These are phyloP conservation scores for Campoletis sonorensis DNA, from an alignment of 1,140 invertebrate species.

Conservation along the genomic window DNA sequence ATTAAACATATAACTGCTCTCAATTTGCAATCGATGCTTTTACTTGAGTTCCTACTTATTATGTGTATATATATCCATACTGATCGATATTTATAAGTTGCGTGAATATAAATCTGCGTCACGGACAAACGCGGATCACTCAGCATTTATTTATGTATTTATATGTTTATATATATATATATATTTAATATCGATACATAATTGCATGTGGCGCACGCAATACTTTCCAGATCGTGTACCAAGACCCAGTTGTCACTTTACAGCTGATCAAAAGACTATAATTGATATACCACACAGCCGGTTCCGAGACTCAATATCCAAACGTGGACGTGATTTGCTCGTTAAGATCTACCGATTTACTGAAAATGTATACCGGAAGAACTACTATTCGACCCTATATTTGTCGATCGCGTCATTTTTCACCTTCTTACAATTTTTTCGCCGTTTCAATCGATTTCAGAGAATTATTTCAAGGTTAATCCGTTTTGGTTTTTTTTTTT, in stretches of 20 bases:
- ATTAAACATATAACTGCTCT: constrained; percentile 27
- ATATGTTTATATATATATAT: background rate
- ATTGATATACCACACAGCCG: too few relatives aligned
- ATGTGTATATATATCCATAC: background rate
- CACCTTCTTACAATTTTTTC: too few relatives aligned
- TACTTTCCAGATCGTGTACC: too few relatives aligned
- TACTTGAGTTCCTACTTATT: background rate
- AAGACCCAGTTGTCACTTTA: too few relatives aligned
- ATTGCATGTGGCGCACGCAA: background rate
- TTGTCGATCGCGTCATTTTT: too few relatives aligned
- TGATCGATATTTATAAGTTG: background rate
- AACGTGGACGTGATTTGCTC: background rate
- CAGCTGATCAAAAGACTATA: too few relatives aligned
- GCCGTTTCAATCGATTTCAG: background rate
- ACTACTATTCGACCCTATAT: too few relatives aligned
- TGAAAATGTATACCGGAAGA: background rate
- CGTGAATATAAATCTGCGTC: constrained; percentile 2
- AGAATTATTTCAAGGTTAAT: too few relatives aligned
- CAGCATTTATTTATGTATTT: background rate
- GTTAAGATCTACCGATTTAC: background rate
- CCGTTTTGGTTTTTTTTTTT: too few relatives aligned
- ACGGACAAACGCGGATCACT: background rate
- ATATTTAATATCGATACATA: background rate
- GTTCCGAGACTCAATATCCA: too few relatives aligned
- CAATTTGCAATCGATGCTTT: constrained; percentile 11